phyloP scores from a whole-genome alignment of 2,888 invertebrate species.

The Plebejus argus region DNA sequence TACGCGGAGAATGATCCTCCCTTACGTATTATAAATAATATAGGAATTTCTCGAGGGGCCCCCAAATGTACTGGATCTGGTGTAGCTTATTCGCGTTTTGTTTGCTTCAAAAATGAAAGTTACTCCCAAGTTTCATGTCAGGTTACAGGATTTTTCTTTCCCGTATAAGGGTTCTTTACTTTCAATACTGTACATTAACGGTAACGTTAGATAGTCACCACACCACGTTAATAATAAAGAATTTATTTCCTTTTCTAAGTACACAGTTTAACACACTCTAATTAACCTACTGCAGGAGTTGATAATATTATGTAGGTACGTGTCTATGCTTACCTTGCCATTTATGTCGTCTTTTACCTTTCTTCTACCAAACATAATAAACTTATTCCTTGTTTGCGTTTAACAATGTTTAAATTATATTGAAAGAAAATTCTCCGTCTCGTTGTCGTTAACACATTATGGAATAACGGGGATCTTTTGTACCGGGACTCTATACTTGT shows the following conservation, averaged over 20 bases:
- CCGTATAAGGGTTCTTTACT: background rate
- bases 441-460: conserved; percentile 44
- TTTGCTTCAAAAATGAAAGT: conserved; percentile 44
- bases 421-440: conserved; percentile 48
- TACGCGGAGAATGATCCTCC: conserved; percentile 75
- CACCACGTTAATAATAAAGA: no score
- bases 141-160: conserved; percentile 4
- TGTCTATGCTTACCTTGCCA: no score
- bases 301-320: no score
- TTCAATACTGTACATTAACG: background rate
- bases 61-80: conserved; percentile 68
- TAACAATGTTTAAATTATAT: conserved; percentile 33
- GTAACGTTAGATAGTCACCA: background rate
- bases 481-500: conserved; percentile 63
- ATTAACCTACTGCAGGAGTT: no score
- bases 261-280: no score
- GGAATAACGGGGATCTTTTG: conserved; percentile 61
- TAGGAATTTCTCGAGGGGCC: conserved; percentile 66
- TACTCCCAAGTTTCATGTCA: conserved; percentile 40
- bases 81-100: conserved; percentile 57
- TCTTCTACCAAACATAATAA: background rate
- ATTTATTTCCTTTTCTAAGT: no score
- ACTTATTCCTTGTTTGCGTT: background rate
- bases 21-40: conserved; percentile 76
- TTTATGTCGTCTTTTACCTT: no score